A percentile compares a stretch with the other conserved stretches of the same genome.
Conservation (phyloP, 37 sponge, comb jelly and placozoan genomes). For the Aplysina aerophoba region DNA sequence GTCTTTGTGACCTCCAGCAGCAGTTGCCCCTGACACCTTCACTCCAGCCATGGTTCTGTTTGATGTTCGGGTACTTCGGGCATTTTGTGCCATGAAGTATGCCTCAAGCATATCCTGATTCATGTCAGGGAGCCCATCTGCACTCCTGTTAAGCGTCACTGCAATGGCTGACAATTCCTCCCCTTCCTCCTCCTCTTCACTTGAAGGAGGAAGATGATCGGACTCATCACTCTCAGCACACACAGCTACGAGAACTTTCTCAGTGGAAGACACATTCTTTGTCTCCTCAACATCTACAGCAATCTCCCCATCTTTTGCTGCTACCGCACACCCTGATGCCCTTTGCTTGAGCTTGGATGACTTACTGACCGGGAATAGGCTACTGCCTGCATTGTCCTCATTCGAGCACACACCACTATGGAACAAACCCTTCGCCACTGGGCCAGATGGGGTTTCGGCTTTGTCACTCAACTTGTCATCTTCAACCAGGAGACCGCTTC, state of each 20-base stretch:
- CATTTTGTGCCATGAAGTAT: conserved; percentile 59
- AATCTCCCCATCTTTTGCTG: not conserved
- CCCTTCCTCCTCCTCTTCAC: not conserved
- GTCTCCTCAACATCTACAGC: conserved; percentile 18
- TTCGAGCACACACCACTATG: no score
- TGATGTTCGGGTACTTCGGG: conserved; percentile 48
- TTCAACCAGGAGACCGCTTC: no score
- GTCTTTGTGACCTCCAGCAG: conserved; percentile 5
- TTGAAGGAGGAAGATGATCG: not conserved
- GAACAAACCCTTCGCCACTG: no score
- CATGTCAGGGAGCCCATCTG: not conserved
- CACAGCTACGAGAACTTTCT: no score
- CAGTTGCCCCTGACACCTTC: not conserved
- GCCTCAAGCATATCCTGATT: conserved; percentile 46
- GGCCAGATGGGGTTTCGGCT: no score
- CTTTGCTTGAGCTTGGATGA: no score
- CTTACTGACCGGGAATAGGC: no score
- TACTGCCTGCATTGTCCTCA: no score
- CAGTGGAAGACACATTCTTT: no score
- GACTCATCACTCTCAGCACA: not conserved
- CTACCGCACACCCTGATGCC: not conserved
- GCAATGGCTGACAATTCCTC: conserved; percentile 5
- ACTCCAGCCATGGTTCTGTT: conserved; percentile 56
- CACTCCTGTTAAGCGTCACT: conserved; percentile 13
- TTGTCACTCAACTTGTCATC: no score